A percentile compares a stretch with the other conserved stretches of the same genome.
Conservation (phyloP, 2,113 vertebrate species). For the Tympanuchus pallidicinctus region DNA sequence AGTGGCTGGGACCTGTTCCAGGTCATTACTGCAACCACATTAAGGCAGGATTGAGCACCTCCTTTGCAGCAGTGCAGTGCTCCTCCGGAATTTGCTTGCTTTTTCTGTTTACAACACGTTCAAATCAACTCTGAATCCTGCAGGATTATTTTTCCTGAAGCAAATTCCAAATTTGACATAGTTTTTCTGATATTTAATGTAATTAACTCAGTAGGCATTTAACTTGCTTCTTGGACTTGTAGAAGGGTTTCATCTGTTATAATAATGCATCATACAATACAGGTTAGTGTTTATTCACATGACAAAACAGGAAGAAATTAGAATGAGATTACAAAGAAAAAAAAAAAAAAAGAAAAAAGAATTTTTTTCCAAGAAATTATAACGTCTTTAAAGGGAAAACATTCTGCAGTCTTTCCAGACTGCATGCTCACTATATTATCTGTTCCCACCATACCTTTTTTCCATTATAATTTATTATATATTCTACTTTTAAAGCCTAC, state of each 20-base stretch:
- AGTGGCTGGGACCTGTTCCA: background rate
- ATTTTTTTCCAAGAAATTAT: background rate
- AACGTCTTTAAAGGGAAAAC: background rate
- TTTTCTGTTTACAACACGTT: background rate
- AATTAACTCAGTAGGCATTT: background rate
- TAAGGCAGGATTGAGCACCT: background rate
- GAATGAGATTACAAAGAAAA: background rate
- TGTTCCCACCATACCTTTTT: background rate
- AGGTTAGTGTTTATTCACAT: background rate
- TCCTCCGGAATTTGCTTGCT: background rate
- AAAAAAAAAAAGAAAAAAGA: background rate
- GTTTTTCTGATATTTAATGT: background rate
- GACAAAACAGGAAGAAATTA: background rate
- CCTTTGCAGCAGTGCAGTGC: background rate
- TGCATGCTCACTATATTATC: background rate
- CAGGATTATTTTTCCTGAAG: background rate
- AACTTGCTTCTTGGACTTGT: background rate
- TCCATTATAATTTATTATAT: constrained; percentile 11
- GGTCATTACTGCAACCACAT: background rate
- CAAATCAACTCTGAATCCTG: background rate
- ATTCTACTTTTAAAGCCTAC: constrained; percentile 34
- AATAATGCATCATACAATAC: background rate
- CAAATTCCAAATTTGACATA: background rate
- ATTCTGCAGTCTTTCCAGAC: background rate
- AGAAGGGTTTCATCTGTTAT: background rate